A percentile compares a stretch with the other conserved stretches of the same genome.
These are phyloP conservation scores for Caenorhabditis uteleia DNA, from an alignment of 2,888 invertebrate genomes.

Conservation along the genomic window DNA sequence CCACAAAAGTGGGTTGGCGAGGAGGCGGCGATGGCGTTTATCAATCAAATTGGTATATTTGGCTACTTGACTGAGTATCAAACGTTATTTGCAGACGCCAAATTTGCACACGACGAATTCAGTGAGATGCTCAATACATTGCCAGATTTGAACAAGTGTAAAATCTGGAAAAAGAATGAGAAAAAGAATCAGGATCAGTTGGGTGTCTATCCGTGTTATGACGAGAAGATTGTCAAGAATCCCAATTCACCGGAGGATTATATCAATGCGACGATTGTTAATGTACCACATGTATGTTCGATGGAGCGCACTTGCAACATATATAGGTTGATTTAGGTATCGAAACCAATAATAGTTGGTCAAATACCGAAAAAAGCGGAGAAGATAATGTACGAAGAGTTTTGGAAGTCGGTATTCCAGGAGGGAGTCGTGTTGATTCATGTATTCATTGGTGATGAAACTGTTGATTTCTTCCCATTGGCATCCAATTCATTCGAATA, in stretches of 20 bases:
- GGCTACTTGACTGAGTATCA: no score
- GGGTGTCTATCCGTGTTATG: slow-evolving; percentile 12
- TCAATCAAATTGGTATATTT: no score
- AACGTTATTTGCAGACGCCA: no score
- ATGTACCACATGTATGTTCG: slow-evolving; percentile 12
- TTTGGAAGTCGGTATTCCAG: slow-evolving; percentile 24
- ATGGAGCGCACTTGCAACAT: neutral
- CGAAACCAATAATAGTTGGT: slow-evolving; percentile 16
- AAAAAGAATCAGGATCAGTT: slow-evolving; percentile 20
- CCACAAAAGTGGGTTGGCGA: no score
- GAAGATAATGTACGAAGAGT: slow-evolving; percentile 15
- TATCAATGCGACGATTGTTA: slow-evolving; percentile 18
- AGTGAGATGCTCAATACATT: no score
- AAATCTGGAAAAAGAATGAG: slow-evolving; percentile 27
- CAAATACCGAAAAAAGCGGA: slow-evolving; percentile 27
- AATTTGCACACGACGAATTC: no score
- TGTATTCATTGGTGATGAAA: slow-evolving; percentile 20
- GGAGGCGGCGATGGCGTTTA: no score
- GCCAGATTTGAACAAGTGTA: no score
- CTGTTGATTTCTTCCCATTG: slow-evolving; percentile 27
- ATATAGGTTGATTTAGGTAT: neutral
- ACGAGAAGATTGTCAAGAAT: slow-evolving; percentile 21
- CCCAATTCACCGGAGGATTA: slow-evolving; percentile 18
- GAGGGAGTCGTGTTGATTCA: slow-evolving; percentile 25
- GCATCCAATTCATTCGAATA: slow-evolving; percentile 7